Evolutionary conservation across 2,888 invertebrate genomes (phyloP), one percentile per base, ranked within the genome.

Genomic region (Drosophila niveifrons): DNA sequence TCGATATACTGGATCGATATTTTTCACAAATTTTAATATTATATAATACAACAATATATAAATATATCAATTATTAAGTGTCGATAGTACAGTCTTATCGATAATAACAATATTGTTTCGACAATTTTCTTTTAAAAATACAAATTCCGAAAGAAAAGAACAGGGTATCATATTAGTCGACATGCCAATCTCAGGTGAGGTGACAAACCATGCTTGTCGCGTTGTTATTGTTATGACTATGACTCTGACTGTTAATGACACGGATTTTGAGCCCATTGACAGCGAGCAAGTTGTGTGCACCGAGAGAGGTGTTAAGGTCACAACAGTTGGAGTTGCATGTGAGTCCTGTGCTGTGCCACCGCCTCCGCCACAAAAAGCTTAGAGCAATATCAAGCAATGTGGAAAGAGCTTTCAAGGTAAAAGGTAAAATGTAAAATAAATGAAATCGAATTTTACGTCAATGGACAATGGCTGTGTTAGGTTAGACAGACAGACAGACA

Each of bases 391-490:
- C 23, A 23, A 23, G 23, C 23, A 23, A 11, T 43, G 39, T 31
- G 59, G 53, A 39, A 63, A 28, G 59, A 68, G 69, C 18, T 66
- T 71, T 81, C 79, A 84, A 78, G 85, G 84, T 34, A 41, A 78
- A 84, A 78, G 85, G 84, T 34, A 41, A 78, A 66, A 66, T 72
- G 69, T 72, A 80, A 82, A 82, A 78, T 36, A 73, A 80, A 82
- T 78, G 52, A 62, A 70, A 72, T 72, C 68, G 68, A 66, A 81
- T 71, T 56, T 64, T 71, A 75, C 48, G 63, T 69, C 58, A 61
- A 78, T 64, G 56, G 47, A 31, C 28, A 31, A n/a, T 28, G n/a
- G 28, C 11, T 13, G 11, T 28, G 48, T 47, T 41, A 53, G 50
- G 31, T 39, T 17, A 47, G 18, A 28, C 51, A 57, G 51, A 59